Evolutionary conservation across 2,113 vertebrate genomes (phyloP).

Genomic region (Danionella cerebrum): DNA sequence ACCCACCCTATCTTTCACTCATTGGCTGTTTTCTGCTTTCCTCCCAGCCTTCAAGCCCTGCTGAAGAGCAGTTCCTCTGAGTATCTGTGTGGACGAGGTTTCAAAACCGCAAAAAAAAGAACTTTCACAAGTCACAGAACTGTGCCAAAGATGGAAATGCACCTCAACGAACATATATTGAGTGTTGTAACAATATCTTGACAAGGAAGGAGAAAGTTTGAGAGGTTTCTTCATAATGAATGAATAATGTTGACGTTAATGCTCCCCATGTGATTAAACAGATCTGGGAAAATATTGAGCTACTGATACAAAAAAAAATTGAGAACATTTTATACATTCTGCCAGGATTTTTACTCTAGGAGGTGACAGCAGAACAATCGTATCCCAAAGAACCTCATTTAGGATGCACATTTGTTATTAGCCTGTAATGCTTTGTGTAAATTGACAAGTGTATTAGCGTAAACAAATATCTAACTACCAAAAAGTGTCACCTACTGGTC

Average conservation of each 20-base stretch:
- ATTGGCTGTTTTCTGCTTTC: neutral
- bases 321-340: neutral
- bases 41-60: neutral
- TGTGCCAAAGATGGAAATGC: neutral
- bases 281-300: neutral
- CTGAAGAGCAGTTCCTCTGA: neutral
- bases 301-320: neutral
- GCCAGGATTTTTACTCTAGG: neutral
- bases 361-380: no score
- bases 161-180: neutral
- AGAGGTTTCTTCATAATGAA: neutral
- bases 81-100: neutral
- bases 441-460: no score
- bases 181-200: neutral
- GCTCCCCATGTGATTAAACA: neutral
- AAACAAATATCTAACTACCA: no score
- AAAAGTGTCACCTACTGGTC: no score
- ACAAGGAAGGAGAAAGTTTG: neutral
- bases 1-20: neutral
- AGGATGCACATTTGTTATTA: no score
- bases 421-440: no score
- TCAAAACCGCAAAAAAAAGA: neutral
- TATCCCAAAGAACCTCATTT: no score
- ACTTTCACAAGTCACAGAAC: neutral
- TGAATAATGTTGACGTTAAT: neutral